Percentiles rank a stretch among this genome's conserved stretches.
Conservation (phyloP, 2,888 invertebrate species). For the Sylvicola cinctus region DNA sequence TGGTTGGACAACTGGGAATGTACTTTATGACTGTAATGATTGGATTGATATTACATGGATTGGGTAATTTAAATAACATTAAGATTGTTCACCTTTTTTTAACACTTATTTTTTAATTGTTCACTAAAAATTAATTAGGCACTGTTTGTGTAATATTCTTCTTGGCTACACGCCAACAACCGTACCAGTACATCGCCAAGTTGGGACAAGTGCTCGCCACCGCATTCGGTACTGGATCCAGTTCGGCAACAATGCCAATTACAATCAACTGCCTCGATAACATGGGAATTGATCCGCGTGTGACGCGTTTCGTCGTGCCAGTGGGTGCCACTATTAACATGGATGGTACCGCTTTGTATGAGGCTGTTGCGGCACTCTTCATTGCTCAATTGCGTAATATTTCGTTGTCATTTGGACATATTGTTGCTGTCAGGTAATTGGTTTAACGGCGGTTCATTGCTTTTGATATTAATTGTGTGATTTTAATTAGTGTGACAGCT, state of each 20-base stretch:
- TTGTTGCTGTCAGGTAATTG: conserved; percentile 73
- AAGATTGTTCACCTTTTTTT: neutral
- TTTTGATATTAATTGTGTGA: conserved; percentile 1
- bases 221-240: conserved; percentile 90
- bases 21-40: conserved; percentile 84
- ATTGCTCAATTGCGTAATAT: conserved; percentile 82
- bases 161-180: conserved; percentile 58
- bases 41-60: conserved; percentile 83
- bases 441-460: neutral
- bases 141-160: conserved; percentile 76
- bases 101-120: neutral
- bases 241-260: conserved; percentile 87
- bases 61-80: conserved; percentile 27
- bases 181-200: conserved; percentile 58
- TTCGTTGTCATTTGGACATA: conserved; percentile 64
- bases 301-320: conserved; percentile 87
- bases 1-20: conserved; percentile 73
- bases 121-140: conserved; percentile 19
- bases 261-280: conserved; percentile 85
- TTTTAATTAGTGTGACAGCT: conserved; percentile 58
- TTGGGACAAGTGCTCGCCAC: conserved; percentile 85
- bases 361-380: conserved; percentile 94
- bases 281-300: conserved; percentile 74
- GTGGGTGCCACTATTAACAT: conserved; percentile 97
- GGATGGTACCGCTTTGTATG: conserved; percentile 89